Base-by-base conservation (phyloP, 2,888 invertebrate genomes). In the Rhimphoctona megacephalus region DNA sequence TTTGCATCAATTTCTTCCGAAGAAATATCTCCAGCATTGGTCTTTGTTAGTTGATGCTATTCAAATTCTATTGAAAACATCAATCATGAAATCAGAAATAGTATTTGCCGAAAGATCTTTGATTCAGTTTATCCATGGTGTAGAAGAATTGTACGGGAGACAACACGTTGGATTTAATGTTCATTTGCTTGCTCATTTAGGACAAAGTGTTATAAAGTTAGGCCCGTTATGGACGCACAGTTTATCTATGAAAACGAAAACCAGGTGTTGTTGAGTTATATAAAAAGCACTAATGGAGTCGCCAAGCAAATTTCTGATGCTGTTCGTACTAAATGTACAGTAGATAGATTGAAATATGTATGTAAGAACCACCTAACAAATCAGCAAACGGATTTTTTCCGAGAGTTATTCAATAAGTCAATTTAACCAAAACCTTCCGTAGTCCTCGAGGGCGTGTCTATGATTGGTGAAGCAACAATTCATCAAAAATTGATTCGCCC, bases 211-310 rank as follows among this genome's bases (percentile, higher is more conserved):
- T 25, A 25, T 46, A 36, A 70, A 82, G 17, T 88, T 84, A 72
- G 85, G 85, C 14, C 88, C 88, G 9, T 33, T 88, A 11, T 86
- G 80, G 82, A 83, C 81, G 25, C 86, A 88, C 39, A 88, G 85
- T 88, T 88, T 36, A 67, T 77, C 30, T 88, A 81, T 72, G 86
- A 86, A 43, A 76, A 86, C 57, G 69, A 25, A 36, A 86, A 83
- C 61, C 77, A 73, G 52, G 49, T 74, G 22, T 66, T 87, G 36
- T 43, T 66, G 43, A 67, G 64, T 33, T 81, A 64, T 57, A 54
- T 86, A 14, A 61, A 84, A 72, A 86, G 84, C 67, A 84, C 84
- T 7, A 69, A 81, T 25, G 86, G 72, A 36, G 84, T 84, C 8
- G 36, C 77, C 3, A 70, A 66, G 49, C 84, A 84, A 84, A 78